phyloP scores from a whole-genome alignment of 2,113 vertebrate genomes.

The Excalfactoria chinensis region DNA sequence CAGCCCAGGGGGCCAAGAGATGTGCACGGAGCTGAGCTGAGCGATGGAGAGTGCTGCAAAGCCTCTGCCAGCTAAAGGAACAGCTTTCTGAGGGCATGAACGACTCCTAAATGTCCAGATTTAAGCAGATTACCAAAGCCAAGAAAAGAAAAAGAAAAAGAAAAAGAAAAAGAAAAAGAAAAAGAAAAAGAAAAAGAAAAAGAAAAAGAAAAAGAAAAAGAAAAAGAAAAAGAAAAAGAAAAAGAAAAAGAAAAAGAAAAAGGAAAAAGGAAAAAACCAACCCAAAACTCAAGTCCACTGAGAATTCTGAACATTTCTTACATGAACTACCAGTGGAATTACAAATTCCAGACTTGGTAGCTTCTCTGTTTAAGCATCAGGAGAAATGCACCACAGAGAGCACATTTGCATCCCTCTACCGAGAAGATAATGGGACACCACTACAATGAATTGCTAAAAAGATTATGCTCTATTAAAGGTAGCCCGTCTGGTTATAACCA shows the following conservation, averaged over 20 bases:
- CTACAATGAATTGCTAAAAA: neutral
- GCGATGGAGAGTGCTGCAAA: fast-evolving
- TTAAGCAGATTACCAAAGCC: neutral
- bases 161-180: too few relatives aligned
- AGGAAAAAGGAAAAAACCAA: too few relatives aligned
- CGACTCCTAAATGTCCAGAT: neutral
- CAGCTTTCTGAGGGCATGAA: neutral
- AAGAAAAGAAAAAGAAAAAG: too few relatives aligned
- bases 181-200: too few relatives aligned
- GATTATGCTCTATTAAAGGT: neutral
- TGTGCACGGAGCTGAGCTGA: neutral
- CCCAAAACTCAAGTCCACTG: neutral
- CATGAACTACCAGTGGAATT: neutral
- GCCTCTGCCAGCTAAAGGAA: neutral
- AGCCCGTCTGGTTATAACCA: neutral
- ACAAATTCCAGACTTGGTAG: neutral
- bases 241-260: too few relatives aligned
- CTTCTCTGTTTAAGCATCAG: neutral
- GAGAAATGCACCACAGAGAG: neutral
- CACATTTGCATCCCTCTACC: neutral
- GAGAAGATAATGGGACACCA: neutral
- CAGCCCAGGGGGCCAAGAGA: neutral
- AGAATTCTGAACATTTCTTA: neutral
- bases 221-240: too few relatives aligned
- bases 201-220: too few relatives aligned